Percentiles rank a stretch among this genome's conserved stretches.
These are phyloP conservation scores for Malacosoma neustria DNA, from an alignment of 2,888 invertebrate species.

Conservation along the genomic window DNA sequence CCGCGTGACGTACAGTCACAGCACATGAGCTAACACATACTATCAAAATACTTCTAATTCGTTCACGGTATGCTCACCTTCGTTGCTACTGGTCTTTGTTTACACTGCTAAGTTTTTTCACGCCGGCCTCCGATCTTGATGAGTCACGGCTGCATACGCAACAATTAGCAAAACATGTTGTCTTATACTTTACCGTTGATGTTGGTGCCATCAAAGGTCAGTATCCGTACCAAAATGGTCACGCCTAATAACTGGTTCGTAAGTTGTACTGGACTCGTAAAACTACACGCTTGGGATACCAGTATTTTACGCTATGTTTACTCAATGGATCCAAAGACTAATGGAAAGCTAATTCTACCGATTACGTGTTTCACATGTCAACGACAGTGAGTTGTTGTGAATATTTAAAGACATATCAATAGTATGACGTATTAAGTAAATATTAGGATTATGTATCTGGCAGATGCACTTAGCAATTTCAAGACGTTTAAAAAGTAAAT, in stretches of 20 bases:
- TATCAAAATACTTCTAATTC: constrained; percentile 33
- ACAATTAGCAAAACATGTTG: constrained; percentile 66
- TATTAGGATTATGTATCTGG: not conserved
- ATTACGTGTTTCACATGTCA: constrained; percentile 7
- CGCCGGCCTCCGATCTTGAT: constrained; percentile 48
- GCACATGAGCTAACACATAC: constrained; percentile 20
- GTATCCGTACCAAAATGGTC: constrained; percentile 74
- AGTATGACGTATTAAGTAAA: not conserved
- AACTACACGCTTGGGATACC: constrained; percentile 64
- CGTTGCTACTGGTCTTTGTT: constrained; percentile 20
- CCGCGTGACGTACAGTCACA: constrained; percentile 48
- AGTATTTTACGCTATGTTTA: constrained; percentile 67
- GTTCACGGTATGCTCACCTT: constrained; percentile 27
- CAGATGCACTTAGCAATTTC: not conserved
- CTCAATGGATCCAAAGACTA: constrained; percentile 52
- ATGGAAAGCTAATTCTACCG: constrained; percentile 35
- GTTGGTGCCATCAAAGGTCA: constrained; percentile 69
- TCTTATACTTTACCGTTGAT: constrained; percentile 54
- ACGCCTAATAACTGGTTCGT: constrained; percentile 75
- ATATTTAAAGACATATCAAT: not conserved
- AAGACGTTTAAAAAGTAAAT: no score
- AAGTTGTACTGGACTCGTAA: constrained; percentile 67
- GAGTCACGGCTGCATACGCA: constrained; percentile 59
- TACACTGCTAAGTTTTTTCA: constrained; percentile 36
- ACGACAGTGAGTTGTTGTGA: not conserved